Percentiles rank a stretch among this genome's conserved stretches.
phyloP scores from a whole-genome alignment of 2,888 invertebrate species.

The Orthonychiurus folsomi region DNA sequence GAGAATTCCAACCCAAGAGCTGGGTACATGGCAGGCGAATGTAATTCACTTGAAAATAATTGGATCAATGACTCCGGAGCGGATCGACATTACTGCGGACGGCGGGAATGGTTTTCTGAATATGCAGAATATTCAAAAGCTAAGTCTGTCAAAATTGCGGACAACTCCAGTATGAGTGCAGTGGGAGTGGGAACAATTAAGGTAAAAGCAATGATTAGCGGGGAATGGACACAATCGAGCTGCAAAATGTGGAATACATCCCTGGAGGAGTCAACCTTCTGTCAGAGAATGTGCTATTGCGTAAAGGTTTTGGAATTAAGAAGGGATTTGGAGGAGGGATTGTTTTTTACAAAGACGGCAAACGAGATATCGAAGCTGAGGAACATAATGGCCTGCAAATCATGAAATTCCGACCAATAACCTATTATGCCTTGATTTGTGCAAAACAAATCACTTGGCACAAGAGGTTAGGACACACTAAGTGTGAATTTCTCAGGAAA shows the following conservation, averaged over 20 bases:
- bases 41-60: too few relatives aligned
- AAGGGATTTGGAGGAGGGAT: not conserved
- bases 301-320: not conserved
- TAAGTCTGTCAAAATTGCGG: too few relatives aligned
- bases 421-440: not conserved
- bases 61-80: too few relatives aligned
- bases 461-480: not conserved
- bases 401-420: not conserved
- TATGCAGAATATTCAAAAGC: too few relatives aligned
- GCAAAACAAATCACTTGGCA: not conserved
- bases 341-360: not conserved
- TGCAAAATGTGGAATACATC: not conserved
- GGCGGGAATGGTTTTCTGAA: too few relatives aligned
- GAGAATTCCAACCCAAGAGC: too few relatives aligned
- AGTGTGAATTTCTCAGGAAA: not conserved
- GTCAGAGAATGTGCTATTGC: not conserved
- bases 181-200: too few relatives aligned
- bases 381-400: not conserved
- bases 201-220: too few relatives aligned
- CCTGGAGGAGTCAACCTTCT: not conserved
- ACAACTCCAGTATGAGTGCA: too few relatives aligned
- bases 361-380: not conserved
- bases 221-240: not conserved
- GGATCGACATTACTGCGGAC: too few relatives aligned
- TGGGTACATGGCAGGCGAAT: too few relatives aligned